Percentiles rank a stretch among this genome's conserved stretches.
These are phyloP conservation scores for Gastrophysa polygoni DNA, from an alignment of 2,888 invertebrate species.

Conservation along the genomic window DNA sequence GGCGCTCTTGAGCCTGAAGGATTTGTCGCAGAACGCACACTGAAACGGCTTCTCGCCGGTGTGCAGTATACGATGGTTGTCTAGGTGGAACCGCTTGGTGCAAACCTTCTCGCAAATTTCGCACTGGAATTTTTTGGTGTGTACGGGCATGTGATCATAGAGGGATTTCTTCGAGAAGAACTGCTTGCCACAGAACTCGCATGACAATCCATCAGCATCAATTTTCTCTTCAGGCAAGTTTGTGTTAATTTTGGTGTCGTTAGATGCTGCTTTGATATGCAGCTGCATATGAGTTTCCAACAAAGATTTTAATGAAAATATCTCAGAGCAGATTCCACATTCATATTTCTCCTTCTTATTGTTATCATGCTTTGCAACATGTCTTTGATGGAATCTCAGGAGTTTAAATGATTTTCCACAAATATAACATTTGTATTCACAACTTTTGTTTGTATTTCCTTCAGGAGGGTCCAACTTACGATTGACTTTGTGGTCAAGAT, in stretches of 20 bases:
- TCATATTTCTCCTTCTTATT: neutral
- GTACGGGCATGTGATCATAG: neutral
- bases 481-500: neutral
- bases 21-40: constrained; percentile 77
- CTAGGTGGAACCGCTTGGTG: constrained; percentile 37
- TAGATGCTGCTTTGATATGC: too few species aligned
- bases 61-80: constrained; percentile 56
- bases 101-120: constrained; percentile 40
- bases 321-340: neutral
- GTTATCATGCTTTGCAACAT: neutral
- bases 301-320: neutral
- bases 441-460: neutral
- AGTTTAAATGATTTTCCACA: neutral
- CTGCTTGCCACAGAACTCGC: neutral
- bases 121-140: constrained; percentile 2
- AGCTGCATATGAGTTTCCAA: neutral
- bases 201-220: neutral
- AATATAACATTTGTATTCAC: neutral
- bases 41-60: constrained; percentile 76
- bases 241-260: constrained; percentile 14
- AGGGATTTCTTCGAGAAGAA: constrained; percentile 8
- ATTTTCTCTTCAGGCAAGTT: neutral
- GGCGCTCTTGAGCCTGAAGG: constrained; percentile 81
- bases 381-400: neutral
- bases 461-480: too few species aligned